These are phyloP conservation scores for Psittacula derbiana DNA, from an alignment of 2,797 vertebrate genomes.

Conservation along the genomic window DNA sequence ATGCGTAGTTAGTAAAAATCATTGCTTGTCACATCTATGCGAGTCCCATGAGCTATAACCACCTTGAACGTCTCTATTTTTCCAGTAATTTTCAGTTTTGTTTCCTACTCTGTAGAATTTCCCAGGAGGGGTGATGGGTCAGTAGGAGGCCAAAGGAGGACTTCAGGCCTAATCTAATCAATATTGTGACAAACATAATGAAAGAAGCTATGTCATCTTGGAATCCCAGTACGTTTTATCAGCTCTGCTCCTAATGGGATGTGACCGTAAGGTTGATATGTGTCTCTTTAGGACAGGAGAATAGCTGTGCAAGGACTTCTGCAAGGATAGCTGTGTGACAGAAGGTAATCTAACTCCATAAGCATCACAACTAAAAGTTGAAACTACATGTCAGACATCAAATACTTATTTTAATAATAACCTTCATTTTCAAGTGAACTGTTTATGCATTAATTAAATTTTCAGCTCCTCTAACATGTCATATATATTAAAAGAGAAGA, in stretches of 20 bases:
- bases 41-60: not conserved
- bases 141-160: conserved; percentile 19
- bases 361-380: not conserved
- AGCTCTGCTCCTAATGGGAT: conserved; percentile 35
- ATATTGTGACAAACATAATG: conserved; percentile 42
- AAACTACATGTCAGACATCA: not conserved
- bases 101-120: conserved; percentile 38
- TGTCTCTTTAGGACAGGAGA: not conserved
- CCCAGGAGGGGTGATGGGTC: conserved; percentile 38
- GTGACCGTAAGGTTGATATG: conserved; percentile 24
- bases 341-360: not conserved
- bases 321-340: not conserved
- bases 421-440: not conserved
- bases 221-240: conserved; percentile 28
- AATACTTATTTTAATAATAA: not conserved
- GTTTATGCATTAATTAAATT: not conserved
- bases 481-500: not conserved
- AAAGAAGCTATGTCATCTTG: conserved; percentile 33
- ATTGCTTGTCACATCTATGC: not conserved
- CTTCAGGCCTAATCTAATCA: conserved; percentile 50
- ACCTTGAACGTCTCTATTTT: not conserved
- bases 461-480: not conserved
- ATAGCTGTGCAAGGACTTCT: not conserved
- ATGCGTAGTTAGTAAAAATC: conserved; percentile 1
- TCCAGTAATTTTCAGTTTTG: not conserved